Evolutionary conservation across 2,797 vertebrate species (phyloP), one percentile per base, ranked within the genome.

Genomic region (Oreochromis grahami): DNA sequence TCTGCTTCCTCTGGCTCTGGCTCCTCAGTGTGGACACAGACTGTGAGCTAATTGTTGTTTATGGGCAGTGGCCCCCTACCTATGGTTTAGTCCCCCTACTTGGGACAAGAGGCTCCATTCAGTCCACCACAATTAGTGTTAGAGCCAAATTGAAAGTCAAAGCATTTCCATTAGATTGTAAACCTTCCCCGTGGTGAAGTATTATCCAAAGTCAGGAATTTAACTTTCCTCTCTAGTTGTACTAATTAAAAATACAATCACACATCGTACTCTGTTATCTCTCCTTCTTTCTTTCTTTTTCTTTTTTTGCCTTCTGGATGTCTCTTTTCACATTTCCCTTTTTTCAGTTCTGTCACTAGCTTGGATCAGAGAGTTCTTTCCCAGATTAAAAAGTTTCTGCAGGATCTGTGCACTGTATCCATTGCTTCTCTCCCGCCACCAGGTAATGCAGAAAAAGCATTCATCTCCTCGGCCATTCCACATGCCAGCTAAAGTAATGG

Each of bases 381-480:
- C 84, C 86, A 93, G 93, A 94, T 94, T 92, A 93, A 94, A 94
- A 92, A 91, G 58, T 51, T 77, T 84, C 84, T 85, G 84, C 41
- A 65, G 85, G 83, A 89, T 85, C 83, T 80, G 82, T 80, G 63
- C 85, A 85, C 80, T 90, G 92, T 90, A 93, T 92, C 92, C 90
- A 93, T 87, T 91, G 88, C 88, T 89, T 91, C 79, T 91, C 86
- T 78, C 68, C 86, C 82, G 87, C 89, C 88, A 89, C 85, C 88
- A 91, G 86, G 90, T 94, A 95, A 95, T 93, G 93, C 91, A 91
- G 92, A 86, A 91, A 92, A 92, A 91, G 91, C 93, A 95, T 96
- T 93, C 82, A 93, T 95, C 95, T 95, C 91, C 85, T 43, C 81
- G 88, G 88, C 91, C 90, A 89, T 95, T 94, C 94, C 94, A 93